Evolutionary conservation across 2,888 invertebrate species (phyloP), one percentile per base, ranked within the genome.

Genomic region (Torymus auratus): DNA sequence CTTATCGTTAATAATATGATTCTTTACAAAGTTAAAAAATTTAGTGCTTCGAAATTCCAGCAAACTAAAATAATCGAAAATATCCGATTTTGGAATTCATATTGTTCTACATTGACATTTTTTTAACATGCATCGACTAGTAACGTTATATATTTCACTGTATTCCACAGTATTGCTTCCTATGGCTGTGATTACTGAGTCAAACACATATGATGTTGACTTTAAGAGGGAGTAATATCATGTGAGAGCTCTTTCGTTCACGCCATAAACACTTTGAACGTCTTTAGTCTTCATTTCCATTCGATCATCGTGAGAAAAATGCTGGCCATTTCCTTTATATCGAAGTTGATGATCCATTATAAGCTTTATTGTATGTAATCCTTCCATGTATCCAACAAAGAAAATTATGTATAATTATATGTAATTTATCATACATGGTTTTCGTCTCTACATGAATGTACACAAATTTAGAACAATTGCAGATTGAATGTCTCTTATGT

Each of bases 151-250:
- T 75, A 78, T 77, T 69, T 78, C 78, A 78, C 65, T 84, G 55
- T 84, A 80, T 84, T 86, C 77, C 85, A 87, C 86, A 88, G 87
- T 88, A 89, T 89, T 90, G 89, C 90, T 90, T 90, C 89, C 89
- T 87, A 86, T 89, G 90, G 89, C 89, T 90, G 89, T 90, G 90
- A 90, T 89, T 86, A 85, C 86, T 86, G 88, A 82, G 87, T 88
- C 88, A 88, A 87, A 86, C 84, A 85, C 84, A 86, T 85, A 87
- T 87, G 89, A 90, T 90, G 89, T 90, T 90, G 88, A 89, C 88
- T 90, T 88, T 89, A 87, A 89, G 89, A 88, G 89, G 89, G 88
- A 88, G 87, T 89, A 89, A 90, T 89, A 86, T 89, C 89, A 89
- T 87, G 87, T 89, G 88, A 87, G 86, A 88, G 87, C 88, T 88